Evolutionary conservation across 2,113 vertebrate species (phyloP), one percentile per base, ranked within the genome.

Genomic region (Sterna hirundo): DNA sequence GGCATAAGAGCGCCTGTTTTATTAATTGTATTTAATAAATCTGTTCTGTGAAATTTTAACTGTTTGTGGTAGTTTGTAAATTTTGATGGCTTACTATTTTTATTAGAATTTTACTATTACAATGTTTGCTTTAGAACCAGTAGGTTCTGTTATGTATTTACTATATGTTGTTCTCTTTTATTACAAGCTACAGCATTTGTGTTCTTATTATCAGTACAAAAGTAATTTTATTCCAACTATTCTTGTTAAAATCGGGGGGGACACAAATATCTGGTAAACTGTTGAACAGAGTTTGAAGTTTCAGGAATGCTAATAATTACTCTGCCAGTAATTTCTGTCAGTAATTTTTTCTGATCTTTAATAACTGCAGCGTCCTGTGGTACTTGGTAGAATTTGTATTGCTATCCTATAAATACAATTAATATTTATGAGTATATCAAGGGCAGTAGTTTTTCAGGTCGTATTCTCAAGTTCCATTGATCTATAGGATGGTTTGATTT

Each of bases 351-450:
- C 19, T 88, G 7, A 27, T 87, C 20, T 91, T 72, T 91, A 94
- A 46, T 80, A 68, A 74, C 18, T 64, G 4, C 21, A 62, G 26
- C 23, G 10, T 86, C 79, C n/a, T 51, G 21, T 83, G 38, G 46
- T 94, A 58, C 62, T 36, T 90, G 66, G 49, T 74, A 88, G 62
- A 90, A 84, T 94, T 92, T 85, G 15, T 69, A 62, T 40, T 85
- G 36, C 58, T 83, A 3, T n/a, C 52, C 14, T 86, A 51, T 74
- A 83, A 86, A 82, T 38, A 17, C 64, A 82, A 91, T 96, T 93
- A 94, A 86, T 96, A 92, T 94, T 93, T 96, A 90, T 85, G 62
- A 70, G 14, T 89, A 15, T 38, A 88, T 78, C 12, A 51, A 83
- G 40, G 12, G 44, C 11, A 91, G 4, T 89, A 74, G 71, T 91